Conservation (phyloP, 1,140 invertebrate species). For the Leptinotarsa lineolata region DNA sequence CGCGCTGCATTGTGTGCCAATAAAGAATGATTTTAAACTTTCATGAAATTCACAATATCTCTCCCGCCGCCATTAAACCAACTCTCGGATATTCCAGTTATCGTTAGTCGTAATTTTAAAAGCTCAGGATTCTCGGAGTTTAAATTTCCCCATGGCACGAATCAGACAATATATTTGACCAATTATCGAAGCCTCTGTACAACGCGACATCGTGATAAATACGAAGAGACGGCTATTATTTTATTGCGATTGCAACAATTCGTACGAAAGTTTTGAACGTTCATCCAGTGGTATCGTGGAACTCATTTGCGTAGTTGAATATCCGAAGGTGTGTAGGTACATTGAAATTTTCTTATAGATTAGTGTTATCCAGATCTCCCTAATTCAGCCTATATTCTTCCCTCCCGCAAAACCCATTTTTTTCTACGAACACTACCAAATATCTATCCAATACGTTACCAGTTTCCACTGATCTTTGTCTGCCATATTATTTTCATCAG, state of each 20-base stretch:
- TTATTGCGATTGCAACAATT: constrained; percentile 39
- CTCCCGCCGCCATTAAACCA: background rate
- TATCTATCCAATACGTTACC: no score
- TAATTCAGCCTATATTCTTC: no score
- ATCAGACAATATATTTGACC: constrained; percentile 47
- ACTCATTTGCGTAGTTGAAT: no score
- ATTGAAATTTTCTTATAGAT: no score
- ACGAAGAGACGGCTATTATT: constrained; percentile 43
- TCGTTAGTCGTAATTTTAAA: constrained; percentile 27
- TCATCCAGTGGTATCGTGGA: background rate
- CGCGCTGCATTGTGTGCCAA: constrained; percentile 1
- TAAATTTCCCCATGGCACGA: constrained; percentile 36
- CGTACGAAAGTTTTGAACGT: constrained; percentile 31
- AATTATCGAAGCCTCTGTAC: constrained; percentile 44
- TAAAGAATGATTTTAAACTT: constrained; percentile 13
- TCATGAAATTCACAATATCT: constrained; percentile 10
- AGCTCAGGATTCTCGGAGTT: constrained; percentile 27
- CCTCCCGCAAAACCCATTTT: no score
- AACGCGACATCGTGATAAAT: constrained; percentile 45
- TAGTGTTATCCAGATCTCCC: no score
- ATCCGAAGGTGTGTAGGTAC: no score
- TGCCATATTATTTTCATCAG: no score
- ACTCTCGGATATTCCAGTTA: constrained; percentile 22
- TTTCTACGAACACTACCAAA: no score
- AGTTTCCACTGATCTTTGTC: no score